These are phyloP conservation scores for Oppia nitens DNA, from an alignment of 1,140 invertebrate species.

Conservation along the genomic window DNA sequence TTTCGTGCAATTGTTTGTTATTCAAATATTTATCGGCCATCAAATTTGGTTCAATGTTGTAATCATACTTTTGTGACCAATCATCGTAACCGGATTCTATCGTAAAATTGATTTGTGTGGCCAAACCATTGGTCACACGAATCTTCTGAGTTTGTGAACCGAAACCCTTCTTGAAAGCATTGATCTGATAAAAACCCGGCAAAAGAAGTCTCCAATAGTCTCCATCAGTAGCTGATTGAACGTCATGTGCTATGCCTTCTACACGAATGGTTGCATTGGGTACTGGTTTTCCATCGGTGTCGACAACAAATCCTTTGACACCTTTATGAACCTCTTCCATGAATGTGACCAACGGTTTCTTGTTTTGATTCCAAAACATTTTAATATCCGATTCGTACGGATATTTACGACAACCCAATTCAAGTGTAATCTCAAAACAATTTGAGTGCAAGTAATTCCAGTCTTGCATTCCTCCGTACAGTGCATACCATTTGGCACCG, in stretches of 20 bases:
- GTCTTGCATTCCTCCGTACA: conserved; percentile 82
- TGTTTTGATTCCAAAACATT: conserved; percentile 70
- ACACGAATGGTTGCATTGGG: conserved; percentile 52
- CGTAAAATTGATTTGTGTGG: not conserved
- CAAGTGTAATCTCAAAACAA: conserved; percentile 82
- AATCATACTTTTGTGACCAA: conserved; percentile 43
- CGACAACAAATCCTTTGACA: conserved; percentile 51
- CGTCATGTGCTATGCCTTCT: conserved; percentile 46
- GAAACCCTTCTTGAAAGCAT: conserved; percentile 33
- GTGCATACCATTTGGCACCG: conserved; percentile 64
- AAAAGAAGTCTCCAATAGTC: conserved; percentile 80
- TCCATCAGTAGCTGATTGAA: conserved; percentile 48
- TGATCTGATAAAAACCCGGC: conserved; percentile 70
- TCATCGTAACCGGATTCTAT: conserved; percentile 4
- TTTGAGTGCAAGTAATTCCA: conserved; percentile 86
- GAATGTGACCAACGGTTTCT: conserved; percentile 57
- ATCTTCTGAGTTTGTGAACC: not conserved
- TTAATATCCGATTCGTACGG: conserved; percentile 55
- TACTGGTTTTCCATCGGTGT: conserved; percentile 46
- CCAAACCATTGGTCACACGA: not conserved
- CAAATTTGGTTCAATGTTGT: conserved; percentile 60
- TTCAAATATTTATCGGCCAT: conserved; percentile 82
- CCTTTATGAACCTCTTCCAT: conserved; percentile 48
- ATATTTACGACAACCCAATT: conserved; percentile 83
- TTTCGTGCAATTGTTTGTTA: conserved; percentile 62